Evolutionary conservation across 2,888 invertebrate species (phyloP).

Genomic region (Carpatolechia fugitivella): DNA sequence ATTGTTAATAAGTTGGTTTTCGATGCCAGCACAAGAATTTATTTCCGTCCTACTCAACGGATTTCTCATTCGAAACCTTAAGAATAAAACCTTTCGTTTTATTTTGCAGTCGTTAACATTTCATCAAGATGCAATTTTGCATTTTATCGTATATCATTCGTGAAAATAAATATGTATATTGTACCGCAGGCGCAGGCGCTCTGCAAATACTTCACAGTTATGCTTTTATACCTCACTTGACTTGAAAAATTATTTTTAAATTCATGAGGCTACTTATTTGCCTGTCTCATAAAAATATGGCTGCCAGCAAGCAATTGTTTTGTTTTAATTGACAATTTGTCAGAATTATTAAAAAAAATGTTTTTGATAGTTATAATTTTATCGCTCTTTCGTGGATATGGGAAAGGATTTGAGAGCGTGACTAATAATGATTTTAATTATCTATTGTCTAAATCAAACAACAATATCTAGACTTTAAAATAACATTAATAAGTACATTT

Average conservation of each 20-base stretch:
- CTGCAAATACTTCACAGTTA: conserved; percentile 25
- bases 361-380: too few relatives aligned
- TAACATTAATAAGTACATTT: too few relatives aligned
- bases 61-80: not conserved
- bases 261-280: conserved; percentile 2
- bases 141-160: conserved; percentile 34
- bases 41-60: conserved; percentile 7
- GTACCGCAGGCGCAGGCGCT: conserved; percentile 14
- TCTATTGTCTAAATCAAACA: too few relatives aligned
- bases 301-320: not conserved
- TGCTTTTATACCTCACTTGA: conserved; percentile 19
- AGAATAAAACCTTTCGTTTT: conserved; percentile 35
- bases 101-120: conserved; percentile 39
- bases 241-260: conserved; percentile 3
- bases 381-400: too few relatives aligned
- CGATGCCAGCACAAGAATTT: conserved; percentile 15
- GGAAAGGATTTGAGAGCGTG: too few relatives aligned
- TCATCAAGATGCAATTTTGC: conserved; percentile 38
- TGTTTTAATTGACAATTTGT: too few relatives aligned
- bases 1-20: conserved; percentile 5
- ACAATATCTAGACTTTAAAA: too few relatives aligned
- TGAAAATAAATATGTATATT: conserved; percentile 27
- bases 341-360: too few relatives aligned
- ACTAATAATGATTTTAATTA: too few relatives aligned
- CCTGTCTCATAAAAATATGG: not conserved